phyloP scores from a whole-genome alignment of 2,888 invertebrate genomes.

The Deroplatys truncata region DNA sequence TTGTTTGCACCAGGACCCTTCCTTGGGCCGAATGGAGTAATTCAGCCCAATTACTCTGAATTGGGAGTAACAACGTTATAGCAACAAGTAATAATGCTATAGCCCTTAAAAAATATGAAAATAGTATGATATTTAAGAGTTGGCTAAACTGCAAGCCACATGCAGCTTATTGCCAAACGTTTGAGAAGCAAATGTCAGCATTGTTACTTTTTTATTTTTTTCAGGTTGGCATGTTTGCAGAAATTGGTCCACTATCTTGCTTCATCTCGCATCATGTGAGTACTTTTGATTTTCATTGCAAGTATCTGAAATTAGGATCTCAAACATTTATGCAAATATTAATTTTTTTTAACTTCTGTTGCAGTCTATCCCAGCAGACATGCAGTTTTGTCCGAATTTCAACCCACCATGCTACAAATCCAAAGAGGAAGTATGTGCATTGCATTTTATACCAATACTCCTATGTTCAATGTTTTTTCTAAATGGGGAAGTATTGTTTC shows the following conservation, averaged over 20 bases:
- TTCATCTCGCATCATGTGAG: conserved; percentile 95
- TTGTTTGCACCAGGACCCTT: too few species aligned
- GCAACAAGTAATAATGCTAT: too few species aligned
- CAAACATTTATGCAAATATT: background rate
- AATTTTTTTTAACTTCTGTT: conserved; percentile 35
- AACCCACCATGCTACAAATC: conserved; percentile 98
- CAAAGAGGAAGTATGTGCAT: conserved; percentile 72
- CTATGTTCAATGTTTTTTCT: too few species aligned
- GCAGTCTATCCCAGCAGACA: conserved; percentile 96
- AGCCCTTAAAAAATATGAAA: too few species aligned
- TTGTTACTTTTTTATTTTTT: conserved; percentile 19
- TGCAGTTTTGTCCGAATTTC: conserved; percentile 98
- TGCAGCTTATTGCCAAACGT: too few species aligned
- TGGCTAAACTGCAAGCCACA: too few species aligned
- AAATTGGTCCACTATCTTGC: conserved; percentile 97
- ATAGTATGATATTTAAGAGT: too few species aligned
- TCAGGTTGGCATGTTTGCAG: conserved; percentile 97
- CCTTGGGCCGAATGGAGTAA: too few species aligned
- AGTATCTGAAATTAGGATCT: background rate
- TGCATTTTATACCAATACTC: background rate
- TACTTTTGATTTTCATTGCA: conserved; percentile 33
- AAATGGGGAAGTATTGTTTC: too few species aligned
- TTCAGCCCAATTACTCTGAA: too few species aligned
- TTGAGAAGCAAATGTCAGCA: too few species aligned
- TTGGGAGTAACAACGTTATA: too few species aligned